A percentile compares a stretch with the other conserved stretches of the same genome.
Conservation (phyloP, 2,888 invertebrate species). For the Xanthostigma xanthostigma region DNA sequence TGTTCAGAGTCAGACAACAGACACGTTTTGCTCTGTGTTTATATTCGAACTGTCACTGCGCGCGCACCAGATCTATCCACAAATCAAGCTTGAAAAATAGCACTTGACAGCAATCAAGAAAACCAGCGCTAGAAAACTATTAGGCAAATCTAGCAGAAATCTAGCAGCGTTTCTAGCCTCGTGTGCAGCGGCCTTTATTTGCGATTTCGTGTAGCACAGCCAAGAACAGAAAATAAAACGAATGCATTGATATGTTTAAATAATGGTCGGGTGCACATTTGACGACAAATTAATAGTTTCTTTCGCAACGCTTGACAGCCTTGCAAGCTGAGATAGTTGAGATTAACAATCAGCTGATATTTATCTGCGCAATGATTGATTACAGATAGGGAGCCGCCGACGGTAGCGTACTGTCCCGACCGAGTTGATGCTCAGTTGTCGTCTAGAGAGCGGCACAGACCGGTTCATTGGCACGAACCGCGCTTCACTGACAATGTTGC, state of each 20-base stretch:
- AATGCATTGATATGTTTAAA: background rate
- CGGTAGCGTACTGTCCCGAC: conserved; percentile 40
- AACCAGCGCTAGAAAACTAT: too few relatives aligned
- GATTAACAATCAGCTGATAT: too few relatives aligned
- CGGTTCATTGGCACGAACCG: conserved; percentile 50
- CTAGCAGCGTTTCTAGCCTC: too few relatives aligned
- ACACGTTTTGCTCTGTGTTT: too few relatives aligned
- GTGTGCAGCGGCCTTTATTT: too few relatives aligned
- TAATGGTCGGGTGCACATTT: background rate
- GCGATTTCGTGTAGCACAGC: too few relatives aligned
- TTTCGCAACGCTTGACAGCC: background rate
- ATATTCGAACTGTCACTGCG: too few relatives aligned
- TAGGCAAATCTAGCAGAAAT: too few relatives aligned
- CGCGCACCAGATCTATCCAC: too few relatives aligned
- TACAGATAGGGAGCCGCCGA: conserved; percentile 38
- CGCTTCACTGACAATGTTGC: conserved; percentile 41
- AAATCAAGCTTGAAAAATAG: too few relatives aligned
- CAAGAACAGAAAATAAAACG: background rate
- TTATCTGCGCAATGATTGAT: conserved; percentile 1
- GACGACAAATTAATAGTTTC: background rate
- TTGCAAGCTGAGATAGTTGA: background rate
- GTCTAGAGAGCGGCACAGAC: conserved; percentile 35
- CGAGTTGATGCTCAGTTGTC: conserved; percentile 41
- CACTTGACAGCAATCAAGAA: too few relatives aligned
- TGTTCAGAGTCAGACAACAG: too few relatives aligned